phyloP scores from a whole-genome alignment of 2,888 invertebrate species.

The Metacarcinus magister region DNA sequence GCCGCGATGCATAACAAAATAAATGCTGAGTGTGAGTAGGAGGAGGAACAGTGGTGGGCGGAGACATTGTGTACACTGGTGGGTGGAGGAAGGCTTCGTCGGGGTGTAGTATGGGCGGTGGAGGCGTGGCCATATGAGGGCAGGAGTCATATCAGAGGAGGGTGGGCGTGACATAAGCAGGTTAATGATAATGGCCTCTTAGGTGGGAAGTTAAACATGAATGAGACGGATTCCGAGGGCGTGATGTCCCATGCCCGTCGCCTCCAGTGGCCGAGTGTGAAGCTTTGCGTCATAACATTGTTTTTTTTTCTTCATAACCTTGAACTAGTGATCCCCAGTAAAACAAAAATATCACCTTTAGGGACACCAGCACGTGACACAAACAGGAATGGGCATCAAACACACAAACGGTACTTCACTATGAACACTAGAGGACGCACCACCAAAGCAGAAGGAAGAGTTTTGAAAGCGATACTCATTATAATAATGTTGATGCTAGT shows the following conservation, averaged over 20 bases:
- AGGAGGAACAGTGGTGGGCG: slow-evolving; percentile 1
- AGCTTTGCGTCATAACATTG: neutral
- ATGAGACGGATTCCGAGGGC: neutral
- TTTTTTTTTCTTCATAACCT: neutral
- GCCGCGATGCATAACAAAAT: neutral
- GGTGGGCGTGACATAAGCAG: slow-evolving; percentile 2
- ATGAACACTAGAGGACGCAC: neutral
- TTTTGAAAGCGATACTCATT: neutral
- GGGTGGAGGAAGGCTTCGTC: neutral
- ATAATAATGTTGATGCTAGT: neutral
- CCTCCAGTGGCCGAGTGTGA: neutral
- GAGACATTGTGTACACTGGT: neutral
- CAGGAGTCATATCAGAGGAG: neutral
- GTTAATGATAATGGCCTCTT: neutral
- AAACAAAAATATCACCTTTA: neutral
- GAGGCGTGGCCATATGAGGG: slow-evolving; percentile 1
- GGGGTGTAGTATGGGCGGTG: neutral
- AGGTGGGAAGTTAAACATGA: neutral
- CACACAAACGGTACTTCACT: neutral
- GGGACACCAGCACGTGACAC: neutral
- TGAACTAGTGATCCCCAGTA: neutral
- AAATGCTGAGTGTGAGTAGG: neutral
- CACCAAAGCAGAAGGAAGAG: neutral
- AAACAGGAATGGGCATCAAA: neutral
- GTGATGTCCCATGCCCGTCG: neutral